Evolutionary conservation across 2,888 invertebrate species (phyloP).

Genomic region (Drosophila anomalata): DNA sequence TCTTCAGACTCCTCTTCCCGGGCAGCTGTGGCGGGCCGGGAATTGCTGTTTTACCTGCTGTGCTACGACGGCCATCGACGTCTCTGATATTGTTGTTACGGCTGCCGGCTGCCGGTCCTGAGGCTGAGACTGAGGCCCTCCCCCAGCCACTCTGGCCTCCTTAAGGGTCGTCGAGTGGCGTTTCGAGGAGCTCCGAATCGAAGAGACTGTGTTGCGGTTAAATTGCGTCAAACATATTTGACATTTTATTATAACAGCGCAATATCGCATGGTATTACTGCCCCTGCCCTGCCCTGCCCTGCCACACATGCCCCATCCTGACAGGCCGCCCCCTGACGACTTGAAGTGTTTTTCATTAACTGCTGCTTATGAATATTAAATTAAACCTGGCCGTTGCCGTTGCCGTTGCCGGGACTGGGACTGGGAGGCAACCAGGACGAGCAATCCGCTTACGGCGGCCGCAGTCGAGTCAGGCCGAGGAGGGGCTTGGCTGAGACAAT

Average conservation of each 20-base stretch:
- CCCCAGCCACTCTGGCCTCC: constrained; percentile 33
- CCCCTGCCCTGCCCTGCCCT: constrained; percentile 7
- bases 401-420: background rate
- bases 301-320: constrained; percentile 11
- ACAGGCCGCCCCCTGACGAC: constrained; percentile 38
- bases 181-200: constrained; percentile 44
- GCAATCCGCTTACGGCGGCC: constrained; percentile 50
- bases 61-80: constrained; percentile 38
- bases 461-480: background rate
- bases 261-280: constrained; percentile 35
- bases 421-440: constrained; percentile 9
- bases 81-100: constrained; percentile 10
- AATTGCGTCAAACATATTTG: constrained; percentile 79
- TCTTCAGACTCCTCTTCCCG: background rate
- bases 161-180: constrained; percentile 69
- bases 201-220: constrained; percentile 71
- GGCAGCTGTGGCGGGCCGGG: constrained; percentile 37
- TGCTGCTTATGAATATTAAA: constrained; percentile 76
- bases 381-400: constrained; percentile 55
- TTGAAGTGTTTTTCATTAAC: constrained; percentile 76
- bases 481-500: constrained; percentile 29
- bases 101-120: background rate
- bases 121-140: background rate
- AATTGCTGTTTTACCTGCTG: constrained; percentile 66
- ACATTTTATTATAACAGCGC: constrained; percentile 72